Evolutionary conservation across 2,797 vertebrate species (phyloP).

Genomic region (Danio choprae): DNA sequence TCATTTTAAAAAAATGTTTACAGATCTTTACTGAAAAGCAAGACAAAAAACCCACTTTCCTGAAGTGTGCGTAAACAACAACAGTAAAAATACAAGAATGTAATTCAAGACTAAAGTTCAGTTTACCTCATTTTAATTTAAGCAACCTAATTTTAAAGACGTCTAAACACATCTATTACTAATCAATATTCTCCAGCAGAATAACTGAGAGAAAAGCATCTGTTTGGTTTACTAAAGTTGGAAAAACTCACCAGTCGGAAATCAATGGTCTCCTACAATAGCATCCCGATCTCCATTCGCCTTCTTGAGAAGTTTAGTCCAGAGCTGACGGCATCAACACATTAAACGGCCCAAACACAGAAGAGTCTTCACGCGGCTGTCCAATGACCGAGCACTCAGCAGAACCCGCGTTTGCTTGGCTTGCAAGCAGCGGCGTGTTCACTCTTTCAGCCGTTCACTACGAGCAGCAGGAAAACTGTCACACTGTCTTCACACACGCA

Average conservation of each 20-base stretch:
- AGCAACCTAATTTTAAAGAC: too few relatives aligned
- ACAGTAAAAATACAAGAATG: too few relatives aligned
- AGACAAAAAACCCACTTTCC: too few relatives aligned
- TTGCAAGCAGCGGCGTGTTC: conserved; percentile 68
- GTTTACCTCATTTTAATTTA: too few relatives aligned
- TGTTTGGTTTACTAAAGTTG: not conserved
- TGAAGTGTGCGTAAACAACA: too few relatives aligned
- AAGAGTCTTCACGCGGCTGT: conserved; percentile 18
- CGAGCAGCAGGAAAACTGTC: conserved; percentile 60
- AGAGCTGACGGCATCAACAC: conserved; percentile 13
- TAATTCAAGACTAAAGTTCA: too few relatives aligned
- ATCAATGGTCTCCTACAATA: not conserved
- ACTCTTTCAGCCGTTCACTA: conserved; percentile 43
- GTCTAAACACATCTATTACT: too few relatives aligned
- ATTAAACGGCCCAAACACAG: conserved; percentile 31
- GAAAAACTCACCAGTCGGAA: conserved; percentile 32
- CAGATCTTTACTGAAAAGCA: not conserved
- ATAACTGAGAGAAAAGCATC: too few relatives aligned
- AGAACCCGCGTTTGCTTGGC: not conserved
- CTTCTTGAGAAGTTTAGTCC: conserved; percentile 22
- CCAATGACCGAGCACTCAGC: conserved; percentile 55
- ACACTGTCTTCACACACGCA: conserved; percentile 42
- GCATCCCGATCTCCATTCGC: conserved; percentile 13
- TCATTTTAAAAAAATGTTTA: not conserved
- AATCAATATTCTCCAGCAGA: too few relatives aligned